phyloP scores from a whole-genome alignment of 1,140 invertebrate species.

The Drosophila murphyi region DNA sequence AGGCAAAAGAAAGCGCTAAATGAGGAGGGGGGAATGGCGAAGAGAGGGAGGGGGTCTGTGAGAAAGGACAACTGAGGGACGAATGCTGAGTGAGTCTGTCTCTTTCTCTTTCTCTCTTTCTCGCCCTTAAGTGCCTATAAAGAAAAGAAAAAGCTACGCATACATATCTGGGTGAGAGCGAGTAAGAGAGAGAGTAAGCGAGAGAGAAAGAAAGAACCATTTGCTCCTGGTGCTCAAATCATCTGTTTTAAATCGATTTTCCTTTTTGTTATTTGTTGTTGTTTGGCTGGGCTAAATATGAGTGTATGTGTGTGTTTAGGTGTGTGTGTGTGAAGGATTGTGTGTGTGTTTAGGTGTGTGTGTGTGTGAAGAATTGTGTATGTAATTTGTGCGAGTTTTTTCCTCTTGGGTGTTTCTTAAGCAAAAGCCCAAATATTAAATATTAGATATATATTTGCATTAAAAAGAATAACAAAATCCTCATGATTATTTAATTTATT shows the following conservation, averaged over 20 bases:
- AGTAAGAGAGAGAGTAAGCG: neutral
- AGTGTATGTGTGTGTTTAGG: neutral
- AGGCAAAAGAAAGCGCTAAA: slow-evolving; percentile 18
- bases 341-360: neutral
- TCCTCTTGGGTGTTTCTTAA: neutral
- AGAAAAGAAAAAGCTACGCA: slow-evolving; percentile 50
- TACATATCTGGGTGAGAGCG: slow-evolving; percentile 39
- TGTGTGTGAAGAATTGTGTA: neutral
- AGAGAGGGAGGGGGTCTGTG: neutral
- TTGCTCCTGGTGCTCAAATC: slow-evolving; percentile 67
- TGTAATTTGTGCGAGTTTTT: slow-evolving; percentile 28
- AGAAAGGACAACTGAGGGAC: slow-evolving; percentile 56
- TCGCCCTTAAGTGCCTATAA: slow-evolving; percentile 45
- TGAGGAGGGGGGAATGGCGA: neutral
- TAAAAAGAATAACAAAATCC: neutral
- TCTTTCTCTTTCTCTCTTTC: neutral
- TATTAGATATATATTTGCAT: neutral
- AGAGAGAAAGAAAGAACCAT: neutral
- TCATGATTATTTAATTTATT: no score
- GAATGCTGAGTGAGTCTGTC: neutral
- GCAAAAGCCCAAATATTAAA: slow-evolving; percentile 2
- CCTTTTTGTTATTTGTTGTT: slow-evolving; percentile 46
- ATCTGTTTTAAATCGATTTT: slow-evolving; percentile 83
- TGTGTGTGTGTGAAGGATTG: neutral
- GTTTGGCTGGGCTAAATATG: neutral